Evolutionary conservation across 2,797 vertebrate genomes (phyloP), one percentile per base, ranked within the genome.

Genomic region (Neosilurus mollespiculum): DNA sequence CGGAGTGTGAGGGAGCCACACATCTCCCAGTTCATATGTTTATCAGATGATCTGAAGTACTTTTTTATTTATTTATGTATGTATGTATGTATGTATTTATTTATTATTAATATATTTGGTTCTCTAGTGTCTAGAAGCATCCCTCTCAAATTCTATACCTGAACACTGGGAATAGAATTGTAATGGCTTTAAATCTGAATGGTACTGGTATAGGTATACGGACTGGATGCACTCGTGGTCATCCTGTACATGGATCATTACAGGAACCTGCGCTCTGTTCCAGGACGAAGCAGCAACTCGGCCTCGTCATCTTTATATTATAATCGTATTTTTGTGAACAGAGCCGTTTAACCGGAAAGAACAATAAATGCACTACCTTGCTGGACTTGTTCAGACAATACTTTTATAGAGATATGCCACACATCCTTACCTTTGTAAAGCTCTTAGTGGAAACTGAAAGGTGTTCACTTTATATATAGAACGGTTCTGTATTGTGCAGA

Each of bases 281-380:
- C 37, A 78, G 43, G 56, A 30, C 2, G 34, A 49, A 9, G 18
- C 26, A 53, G 58, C 69, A 22, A 9, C 7, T 53, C 0, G 3
- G 66, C 24, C 58, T 59, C 34, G 34, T 59, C 69, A 14, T 43
- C 43, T 43, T 43, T 43, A 43, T 43, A 43, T 43, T 43, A 43
- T 43, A 0, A 43, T 43, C 8, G 8, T 53, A 72, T 79, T 73
- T 58, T 56, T 79, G 79, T 80, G 80, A 87, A 85, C 82, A 49
- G 81, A 80, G 75, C 15, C 49, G 59, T 67, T 86, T 49, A 85
- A 71, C 72, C 81, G 83, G 75, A 86, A 85, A 75, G 80, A 85
- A 87, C 72, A 26, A 49, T 59, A 7, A 67, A 64, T 78, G 67
- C 72, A 78, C 84, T 59, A 66, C 62, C 83, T 76, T 73, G 78